Conservation (phyloP, 2,888 invertebrate genomes). For the Loripinus fragilis region DNA sequence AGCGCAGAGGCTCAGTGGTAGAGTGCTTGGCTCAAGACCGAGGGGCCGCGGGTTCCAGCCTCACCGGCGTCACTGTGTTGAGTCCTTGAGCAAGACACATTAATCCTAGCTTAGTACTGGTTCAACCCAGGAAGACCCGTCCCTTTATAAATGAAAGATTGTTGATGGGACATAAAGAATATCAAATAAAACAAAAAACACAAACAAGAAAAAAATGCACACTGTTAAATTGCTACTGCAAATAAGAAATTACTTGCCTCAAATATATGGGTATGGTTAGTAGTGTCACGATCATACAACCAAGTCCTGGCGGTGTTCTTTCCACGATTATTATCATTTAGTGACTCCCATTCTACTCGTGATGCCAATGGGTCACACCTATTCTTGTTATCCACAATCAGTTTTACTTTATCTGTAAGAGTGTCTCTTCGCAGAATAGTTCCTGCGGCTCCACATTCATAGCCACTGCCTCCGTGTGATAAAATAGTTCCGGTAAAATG, state of each 20-base stretch:
- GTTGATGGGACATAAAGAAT: too few species aligned
- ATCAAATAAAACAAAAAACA: too few species aligned
- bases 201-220: too few species aligned
- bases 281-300: conserved; percentile 62
- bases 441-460: conserved; percentile 76
- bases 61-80: too few species aligned
- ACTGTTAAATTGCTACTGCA: too few species aligned
- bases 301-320: conserved; percentile 71
- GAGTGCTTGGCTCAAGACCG: too few species aligned
- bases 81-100: too few species aligned
- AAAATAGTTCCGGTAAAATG: conserved; percentile 58
- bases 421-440: conserved; percentile 58
- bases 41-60: too few species aligned
- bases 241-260: conserved; percentile 31
- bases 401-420: conserved; percentile 42
- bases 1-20: too few species aligned
- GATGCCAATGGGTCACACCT: conserved; percentile 60
- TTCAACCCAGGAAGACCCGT: too few species aligned
- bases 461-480: conserved; percentile 66
- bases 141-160: too few species aligned
- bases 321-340: conserved; percentile 64
- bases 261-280: conserved; percentile 37
- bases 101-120: too few species aligned
- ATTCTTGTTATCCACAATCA: conserved; percentile 68
- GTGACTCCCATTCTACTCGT: conserved; percentile 60